Evolutionary conservation across 2,888 invertebrate genomes (phyloP).

Genomic region (Lithosia quadra): DNA sequence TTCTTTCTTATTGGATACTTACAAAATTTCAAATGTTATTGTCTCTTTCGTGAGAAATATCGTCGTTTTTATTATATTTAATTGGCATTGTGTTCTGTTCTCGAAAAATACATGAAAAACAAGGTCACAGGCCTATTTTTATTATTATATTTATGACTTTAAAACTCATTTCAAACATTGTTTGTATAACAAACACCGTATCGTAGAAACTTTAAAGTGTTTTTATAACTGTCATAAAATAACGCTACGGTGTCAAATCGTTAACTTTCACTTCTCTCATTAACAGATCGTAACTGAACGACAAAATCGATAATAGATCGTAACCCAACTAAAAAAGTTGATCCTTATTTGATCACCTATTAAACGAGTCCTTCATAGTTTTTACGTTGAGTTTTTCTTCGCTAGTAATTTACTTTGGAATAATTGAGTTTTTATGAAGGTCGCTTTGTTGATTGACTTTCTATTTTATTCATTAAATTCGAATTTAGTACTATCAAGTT

Average conservation of each 20-base stretch:
- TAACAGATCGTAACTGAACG: conserved; percentile 72
- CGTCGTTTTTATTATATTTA: neutral
- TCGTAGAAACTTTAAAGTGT: conserved; percentile 47
- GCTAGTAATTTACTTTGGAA: conserved; percentile 13
- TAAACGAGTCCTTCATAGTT: conserved; percentile 35
- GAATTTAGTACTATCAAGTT: neutral
- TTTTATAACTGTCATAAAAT: conserved; percentile 75
- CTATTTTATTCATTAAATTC: conserved; percentile 7
- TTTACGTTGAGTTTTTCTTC: conserved; percentile 24
- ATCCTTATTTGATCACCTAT: conserved; percentile 38
- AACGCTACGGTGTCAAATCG: conserved; percentile 70
- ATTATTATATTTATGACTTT: conserved; percentile 40
- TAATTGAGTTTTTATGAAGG: conserved; percentile 27
- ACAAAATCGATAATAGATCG: conserved; percentile 65
- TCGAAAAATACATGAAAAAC: conserved; percentile 3
- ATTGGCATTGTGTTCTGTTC: neutral
- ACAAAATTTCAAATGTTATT: neutral
- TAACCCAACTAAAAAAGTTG: conserved; percentile 49
- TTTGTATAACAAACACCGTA: conserved; percentile 57
- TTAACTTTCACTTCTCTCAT: conserved; percentile 76
- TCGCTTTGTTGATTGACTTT: conserved; percentile 16
- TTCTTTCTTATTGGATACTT: neutral
- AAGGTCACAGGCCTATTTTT: conserved; percentile 34
- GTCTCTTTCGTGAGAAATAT: neutral
- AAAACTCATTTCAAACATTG: conserved; percentile 41